Percentiles rank a stretch among this genome's conserved stretches.
Conservation (phyloP, 2,888 invertebrate genomes). For the Orthosia incerta region DNA sequence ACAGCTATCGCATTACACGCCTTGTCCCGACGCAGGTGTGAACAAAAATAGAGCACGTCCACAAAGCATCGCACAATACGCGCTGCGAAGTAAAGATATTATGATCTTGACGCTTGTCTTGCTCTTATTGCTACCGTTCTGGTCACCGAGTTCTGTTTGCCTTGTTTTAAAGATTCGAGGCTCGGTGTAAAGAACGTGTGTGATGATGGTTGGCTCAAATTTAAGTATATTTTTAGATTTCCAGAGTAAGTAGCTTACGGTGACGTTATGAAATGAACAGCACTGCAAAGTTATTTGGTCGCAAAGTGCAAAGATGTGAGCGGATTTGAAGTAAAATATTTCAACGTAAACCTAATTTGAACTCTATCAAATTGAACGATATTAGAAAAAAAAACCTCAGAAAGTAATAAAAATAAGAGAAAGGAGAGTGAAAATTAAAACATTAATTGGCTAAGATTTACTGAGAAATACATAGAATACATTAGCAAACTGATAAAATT, state of each 20-base stretch:
- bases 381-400: too few relatives aligned
- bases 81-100: conserved; percentile 73
- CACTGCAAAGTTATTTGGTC: neutral
- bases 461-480: too few relatives aligned
- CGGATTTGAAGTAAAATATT: neutral
- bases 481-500: too few relatives aligned
- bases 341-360: neutral
- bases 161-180: conserved; percentile 26
- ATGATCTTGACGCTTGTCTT: conserved; percentile 69
- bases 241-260: neutral
- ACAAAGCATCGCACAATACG: conserved; percentile 58
- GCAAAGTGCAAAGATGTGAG: neutral
- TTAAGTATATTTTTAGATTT: conserved; percentile 2
- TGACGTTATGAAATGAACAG: neutral
- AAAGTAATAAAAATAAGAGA: neutral
- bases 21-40: conserved; percentile 83
- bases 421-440: too few relatives aligned
- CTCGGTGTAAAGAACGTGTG: conserved; percentile 1
- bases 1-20: conserved; percentile 81
- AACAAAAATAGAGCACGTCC: conserved; percentile 84
- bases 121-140: conserved; percentile 55
- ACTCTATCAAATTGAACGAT: too few relatives aligned
- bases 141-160: conserved; percentile 57
- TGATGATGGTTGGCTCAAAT: neutral
- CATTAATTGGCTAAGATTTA: too few relatives aligned